phyloP scores from a whole-genome alignment of 1,140 invertebrate genomes.

The Grapholita molesta region DNA sequence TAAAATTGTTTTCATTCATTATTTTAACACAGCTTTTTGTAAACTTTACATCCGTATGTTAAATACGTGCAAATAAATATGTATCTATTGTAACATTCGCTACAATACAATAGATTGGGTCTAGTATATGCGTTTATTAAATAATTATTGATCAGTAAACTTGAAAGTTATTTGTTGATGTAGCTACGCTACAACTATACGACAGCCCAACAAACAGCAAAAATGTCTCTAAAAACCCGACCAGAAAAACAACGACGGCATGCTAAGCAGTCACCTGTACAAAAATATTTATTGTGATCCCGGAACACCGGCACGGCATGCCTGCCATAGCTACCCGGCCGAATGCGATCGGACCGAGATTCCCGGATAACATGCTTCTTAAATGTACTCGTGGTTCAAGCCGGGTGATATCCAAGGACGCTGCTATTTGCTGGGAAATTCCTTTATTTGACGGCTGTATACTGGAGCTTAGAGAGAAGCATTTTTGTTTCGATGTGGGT shows the following conservation, averaged over 20 bases:
- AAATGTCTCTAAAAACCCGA: background rate
- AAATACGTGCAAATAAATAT: too few species aligned
- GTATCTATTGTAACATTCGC: too few species aligned
- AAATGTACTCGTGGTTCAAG: background rate
- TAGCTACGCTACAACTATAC: background rate
- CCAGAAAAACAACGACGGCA: background rate
- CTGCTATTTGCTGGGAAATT: background rate
- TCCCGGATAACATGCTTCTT: constrained; percentile 29
- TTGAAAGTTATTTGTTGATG: too few species aligned
- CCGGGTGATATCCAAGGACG: background rate
- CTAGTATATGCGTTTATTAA: too few species aligned
- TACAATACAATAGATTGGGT: too few species aligned
- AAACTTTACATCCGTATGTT: too few species aligned
- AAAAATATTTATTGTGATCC: constrained; percentile 37
- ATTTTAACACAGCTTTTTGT: too few species aligned
- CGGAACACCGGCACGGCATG: constrained; percentile 30
- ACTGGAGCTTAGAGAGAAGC: background rate
- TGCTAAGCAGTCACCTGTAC: constrained; percentile 2
- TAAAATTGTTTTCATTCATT: too few species aligned
- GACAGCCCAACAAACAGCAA: background rate
- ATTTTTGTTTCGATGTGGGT: constrained; percentile 12
- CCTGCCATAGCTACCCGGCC: constrained; percentile 43
- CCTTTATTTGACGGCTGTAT: constrained; percentile 6
- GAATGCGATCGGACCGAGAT: constrained; percentile 37
- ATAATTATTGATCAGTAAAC: too few species aligned